Conservation (phyloP, 2,888 invertebrate species). For the Arctia plantaginis region DNA sequence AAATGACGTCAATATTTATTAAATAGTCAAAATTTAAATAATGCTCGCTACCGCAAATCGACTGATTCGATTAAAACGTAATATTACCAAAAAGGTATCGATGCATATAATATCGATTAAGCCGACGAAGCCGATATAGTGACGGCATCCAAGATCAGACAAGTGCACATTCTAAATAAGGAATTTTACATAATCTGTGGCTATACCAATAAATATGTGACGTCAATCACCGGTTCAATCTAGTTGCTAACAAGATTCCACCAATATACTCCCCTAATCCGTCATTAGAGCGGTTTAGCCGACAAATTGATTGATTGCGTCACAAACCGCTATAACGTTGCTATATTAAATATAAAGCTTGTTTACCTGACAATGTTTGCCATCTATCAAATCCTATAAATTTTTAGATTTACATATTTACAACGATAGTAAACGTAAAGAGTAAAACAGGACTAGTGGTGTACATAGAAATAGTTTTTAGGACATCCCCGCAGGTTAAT, state of each 20-base stretch:
- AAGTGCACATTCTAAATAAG: neutral
- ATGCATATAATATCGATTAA: no score
- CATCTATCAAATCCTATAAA: neutral
- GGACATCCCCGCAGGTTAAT: no score
- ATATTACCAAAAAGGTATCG: no score
- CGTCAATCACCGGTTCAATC: conserved; percentile 19
- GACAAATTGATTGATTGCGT: conserved; percentile 22
- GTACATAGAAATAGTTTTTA: no score
- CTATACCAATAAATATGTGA: conserved; percentile 23
- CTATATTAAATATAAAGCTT: conserved; percentile 8
- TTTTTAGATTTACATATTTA: neutral
- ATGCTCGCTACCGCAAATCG: no score
- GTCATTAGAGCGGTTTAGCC: conserved; percentile 13
- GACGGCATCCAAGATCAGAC: neutral
- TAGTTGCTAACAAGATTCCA: conserved; percentile 13
- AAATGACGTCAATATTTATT: no score
- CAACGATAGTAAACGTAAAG: neutral
- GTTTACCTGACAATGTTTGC: neutral
- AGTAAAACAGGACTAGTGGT: no score
- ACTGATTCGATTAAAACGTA: no score
- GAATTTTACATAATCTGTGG: neutral
- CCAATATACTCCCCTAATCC: conserved; percentile 20
- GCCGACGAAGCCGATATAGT: no score
- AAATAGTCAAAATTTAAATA: no score
- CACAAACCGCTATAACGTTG: neutral